Conservation (phyloP, 2,113 vertebrate species). For the Mustela nigripes region DNA sequence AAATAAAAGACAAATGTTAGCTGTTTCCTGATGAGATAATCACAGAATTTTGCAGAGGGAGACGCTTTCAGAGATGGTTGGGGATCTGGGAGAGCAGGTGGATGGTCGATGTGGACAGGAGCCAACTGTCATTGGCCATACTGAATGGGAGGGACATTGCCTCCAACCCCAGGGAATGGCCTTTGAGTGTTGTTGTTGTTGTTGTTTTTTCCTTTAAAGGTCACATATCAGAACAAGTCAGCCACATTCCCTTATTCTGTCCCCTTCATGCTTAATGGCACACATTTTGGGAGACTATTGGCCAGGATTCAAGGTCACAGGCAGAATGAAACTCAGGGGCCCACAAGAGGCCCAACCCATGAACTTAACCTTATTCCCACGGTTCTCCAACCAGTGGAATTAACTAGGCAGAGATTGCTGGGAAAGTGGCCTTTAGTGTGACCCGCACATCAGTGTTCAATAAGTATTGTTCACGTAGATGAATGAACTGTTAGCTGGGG, state of each 20-base stretch:
- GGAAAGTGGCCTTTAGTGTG: background rate
- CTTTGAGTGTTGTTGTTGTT: background rate
- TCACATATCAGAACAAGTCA: background rate
- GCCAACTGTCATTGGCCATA: background rate
- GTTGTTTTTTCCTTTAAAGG: background rate
- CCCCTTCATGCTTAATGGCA: background rate
- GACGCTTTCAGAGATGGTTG: background rate
- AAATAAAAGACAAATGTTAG: conserved; percentile 49
- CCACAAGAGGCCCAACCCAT: background rate
- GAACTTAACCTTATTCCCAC: background rate
- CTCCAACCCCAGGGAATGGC: too few species aligned
- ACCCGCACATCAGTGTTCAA: background rate
- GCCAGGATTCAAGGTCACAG: background rate
- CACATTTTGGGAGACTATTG: background rate
- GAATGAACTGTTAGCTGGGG: background rate
- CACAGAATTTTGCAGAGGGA: background rate
- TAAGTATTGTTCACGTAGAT: background rate
- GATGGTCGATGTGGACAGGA: background rate
- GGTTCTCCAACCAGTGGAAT: background rate
- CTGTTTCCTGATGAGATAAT: conserved; percentile 7
- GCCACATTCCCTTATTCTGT: background rate
- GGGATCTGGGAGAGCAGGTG: background rate
- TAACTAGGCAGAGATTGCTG: background rate
- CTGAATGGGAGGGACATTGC: background rate
- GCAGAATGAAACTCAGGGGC: background rate